Conservation (phyloP, 2,797 vertebrate species). For the Myotis daubentonii region DNA sequence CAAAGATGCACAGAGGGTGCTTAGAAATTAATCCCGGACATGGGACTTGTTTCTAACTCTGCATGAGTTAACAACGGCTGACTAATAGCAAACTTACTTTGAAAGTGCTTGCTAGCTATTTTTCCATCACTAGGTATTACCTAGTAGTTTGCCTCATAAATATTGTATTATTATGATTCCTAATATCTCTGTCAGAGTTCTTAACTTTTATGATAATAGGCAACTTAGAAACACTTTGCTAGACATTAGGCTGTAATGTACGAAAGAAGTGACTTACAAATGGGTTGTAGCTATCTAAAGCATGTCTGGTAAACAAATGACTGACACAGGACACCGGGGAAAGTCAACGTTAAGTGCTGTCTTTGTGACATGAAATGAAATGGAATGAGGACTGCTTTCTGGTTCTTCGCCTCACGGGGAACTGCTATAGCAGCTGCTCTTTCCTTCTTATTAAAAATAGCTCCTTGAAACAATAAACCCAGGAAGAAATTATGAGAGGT, state of each 20-base stretch:
- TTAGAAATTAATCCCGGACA: conserved; percentile 8
- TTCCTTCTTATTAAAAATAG: conserved; percentile 57
- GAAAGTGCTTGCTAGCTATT: conserved; percentile 74
- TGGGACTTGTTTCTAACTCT: conserved; percentile 36
- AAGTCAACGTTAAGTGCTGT: conserved; percentile 47
- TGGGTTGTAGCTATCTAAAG: conserved; percentile 65
- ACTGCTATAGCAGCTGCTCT: not conserved
- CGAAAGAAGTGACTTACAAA: conserved; percentile 71
- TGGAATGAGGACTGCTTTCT: conserved; percentile 8
- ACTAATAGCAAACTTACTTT: conserved; percentile 62
- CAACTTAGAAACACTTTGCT: conserved; percentile 74
- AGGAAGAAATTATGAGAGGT: conserved; percentile 7
- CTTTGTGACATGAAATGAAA: conserved; percentile 41
- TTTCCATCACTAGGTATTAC: conserved; percentile 68
- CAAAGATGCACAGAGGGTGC: conserved; percentile 5
- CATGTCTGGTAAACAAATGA: conserved; percentile 69
- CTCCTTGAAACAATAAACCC: conserved; percentile 45
- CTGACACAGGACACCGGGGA: conserved; percentile 9
- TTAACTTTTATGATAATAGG: conserved; percentile 77
- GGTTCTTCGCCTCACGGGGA: conserved; percentile 21
- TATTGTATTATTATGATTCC: conserved; percentile 75
- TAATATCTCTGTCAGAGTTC: conserved; percentile 72
- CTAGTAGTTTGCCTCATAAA: conserved; percentile 76
- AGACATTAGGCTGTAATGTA: conserved; percentile 71
- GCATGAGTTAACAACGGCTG: conserved; percentile 48